Base-by-base conservation (phyloP, 2,888 invertebrate genomes). In the Schizaphis graminum region DNA sequence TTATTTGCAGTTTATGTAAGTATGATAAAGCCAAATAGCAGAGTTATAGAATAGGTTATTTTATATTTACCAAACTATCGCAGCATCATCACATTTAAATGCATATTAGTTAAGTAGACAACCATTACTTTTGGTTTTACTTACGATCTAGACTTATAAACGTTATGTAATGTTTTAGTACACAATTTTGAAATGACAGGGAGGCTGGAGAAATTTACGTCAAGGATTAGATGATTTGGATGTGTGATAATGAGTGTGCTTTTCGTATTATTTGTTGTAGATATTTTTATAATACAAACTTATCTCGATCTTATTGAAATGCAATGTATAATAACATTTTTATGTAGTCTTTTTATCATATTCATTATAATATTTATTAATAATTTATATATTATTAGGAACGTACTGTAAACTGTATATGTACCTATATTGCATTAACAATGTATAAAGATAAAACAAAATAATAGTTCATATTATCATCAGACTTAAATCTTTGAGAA, bases 321-420 rank as follows among this genome's bases (percentile, higher is more conserved):
- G 10, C 11, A 56, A 89, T 0, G 8, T 57, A 41, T 57, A 89
- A 89, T 56, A 89, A 57, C 47, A 28, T 44, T 7, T 89, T 2
- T 53, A 28, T n/a, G n/a, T 61, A 26, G 44, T 61, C 41, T 16
- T 5, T 5, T 41, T 35, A 49, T 57, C 47, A 90, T 47, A 8
- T 77, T 77, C 13, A 67, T n/a, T 67, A n/a, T n/a, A 67, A 35
- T 67, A 16, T 56, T 67, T n/a, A 47, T 90, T 90, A 67, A 89
- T 90, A 47, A 47, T 67, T 61, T 90, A 90, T 77, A 49, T 35
- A 67, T 49, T 35, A 77, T 67, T n/a, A 61, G 21, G n/a, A 90
- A 57, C 57, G 89, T 41, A 28, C 47, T 26, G 47, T 86, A 11
- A 16, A 53, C 26, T 57, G 57, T 44, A 26, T 61, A 41, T n/a